Conservation (phyloP, 2,113 vertebrate species). For the Tetrax tetrax region DNA sequence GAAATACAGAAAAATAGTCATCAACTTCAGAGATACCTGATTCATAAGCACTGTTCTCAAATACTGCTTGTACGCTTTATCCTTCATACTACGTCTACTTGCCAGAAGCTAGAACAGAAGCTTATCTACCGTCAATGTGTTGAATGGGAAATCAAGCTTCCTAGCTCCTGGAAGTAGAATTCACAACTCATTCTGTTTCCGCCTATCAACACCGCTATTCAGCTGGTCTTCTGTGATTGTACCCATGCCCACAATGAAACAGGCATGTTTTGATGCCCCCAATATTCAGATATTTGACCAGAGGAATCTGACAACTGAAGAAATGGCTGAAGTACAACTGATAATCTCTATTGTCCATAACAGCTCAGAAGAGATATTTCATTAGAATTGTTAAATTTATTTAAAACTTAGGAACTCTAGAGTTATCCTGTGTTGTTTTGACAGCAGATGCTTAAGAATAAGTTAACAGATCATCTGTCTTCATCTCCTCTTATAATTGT, state of each 20-base stretch:
- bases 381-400: not conserved
- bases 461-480: not conserved
- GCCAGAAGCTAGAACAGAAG: not conserved
- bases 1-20: not conserved
- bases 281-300: not conserved
- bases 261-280: not conserved
- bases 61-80: not conserved
- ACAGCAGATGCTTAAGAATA: not conserved
- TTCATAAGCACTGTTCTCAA: not conserved
- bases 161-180: not conserved
- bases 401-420: not conserved
- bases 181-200: not conserved
- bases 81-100: not conserved
- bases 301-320: not conserved
- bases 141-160: not conserved
- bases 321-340: not conserved
- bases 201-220: not conserved
- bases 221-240: fast-evolving
- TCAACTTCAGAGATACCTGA: not conserved
- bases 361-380: not conserved
- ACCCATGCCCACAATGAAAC: not conserved
- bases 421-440: not conserved
- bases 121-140: not conserved
- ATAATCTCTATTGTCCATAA: not conserved
- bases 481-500: not conserved